Evolutionary conservation across 2,888 invertebrate genomes (phyloP), one percentile per base, ranked within the genome.

Genomic region (Troides aeacus): DNA sequence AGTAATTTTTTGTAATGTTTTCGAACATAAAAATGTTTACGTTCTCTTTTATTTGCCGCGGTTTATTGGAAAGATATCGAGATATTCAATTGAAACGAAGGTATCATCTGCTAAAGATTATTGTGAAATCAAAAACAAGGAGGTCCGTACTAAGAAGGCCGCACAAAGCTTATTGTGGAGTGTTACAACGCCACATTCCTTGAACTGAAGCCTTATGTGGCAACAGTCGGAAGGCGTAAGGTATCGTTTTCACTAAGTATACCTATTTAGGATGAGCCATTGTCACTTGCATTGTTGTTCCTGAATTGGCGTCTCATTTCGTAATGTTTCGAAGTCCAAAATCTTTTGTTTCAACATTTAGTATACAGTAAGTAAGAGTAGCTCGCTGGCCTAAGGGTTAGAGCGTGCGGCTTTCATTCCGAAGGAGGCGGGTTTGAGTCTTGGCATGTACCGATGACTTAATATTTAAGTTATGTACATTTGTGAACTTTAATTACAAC

Each of bases 271-370:
- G 81, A 79, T 80, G 82, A 50, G 80, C 84, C 84, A 85, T 85
- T 88, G 86, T 87, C 79, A 79, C 72, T 72, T 74, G 80, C 78
- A 85, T 86, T 85, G 86, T 87, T 83, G 79, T 76, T 78, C 75
- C 79, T 74, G 73, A 75, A 81, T 81, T 76, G 76, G 82, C 74
- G 73, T 86, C 82, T 77, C 68, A 78, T 86, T 84, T 81, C 83
- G 77, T 77, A 81, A 68, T 12, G 60, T 58, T 64, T 60, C 59
- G 36, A 64, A 68, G 57, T 60, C 66, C 36, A 56, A 56, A n/a
- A 21, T 21, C 7, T 57, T 21, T 57, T 21, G 57, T 21, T 21
- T 5, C 57, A 21, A 21, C 21, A 57, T 5, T 17, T 50, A 17
- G 10, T 50, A 15, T 50, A 50, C 50, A 5, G 15, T 15, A 50